Evolutionary conservation across 2,113 vertebrate genomes (phyloP), one percentile per base, ranked within the genome.

Genomic region (Smithornis capensis): DNA sequence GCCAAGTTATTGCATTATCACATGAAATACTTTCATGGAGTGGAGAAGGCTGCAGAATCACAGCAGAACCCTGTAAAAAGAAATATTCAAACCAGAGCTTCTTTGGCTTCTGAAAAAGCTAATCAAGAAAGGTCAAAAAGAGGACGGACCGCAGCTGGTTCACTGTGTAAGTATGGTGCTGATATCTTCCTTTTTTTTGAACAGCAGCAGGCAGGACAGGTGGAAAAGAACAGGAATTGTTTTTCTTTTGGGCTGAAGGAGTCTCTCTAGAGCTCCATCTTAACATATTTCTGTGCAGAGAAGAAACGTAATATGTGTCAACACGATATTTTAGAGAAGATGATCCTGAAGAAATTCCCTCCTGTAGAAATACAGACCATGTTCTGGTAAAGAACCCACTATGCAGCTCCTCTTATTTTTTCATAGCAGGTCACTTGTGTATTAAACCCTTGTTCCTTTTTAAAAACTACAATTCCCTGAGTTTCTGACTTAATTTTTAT

Each of bases 11-110:
- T 99, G 89, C 98, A 99, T 97, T 99, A 99, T 98, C 99, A 99
- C 97, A 99, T 99, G 98, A 99, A 99, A 94, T 99, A 99, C 96
- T 99, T 99, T 97, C 99, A 99, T 92, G 98, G 99, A 16, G 98
- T 99, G 94, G 99, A 99, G 73, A 98, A 98, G 87, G 97, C 97
- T 52, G 94, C 98, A 7, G 98, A 99, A 92, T 97, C 97, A 50
- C 98, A 98, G 37, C 97, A 97, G 83, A 98, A 94, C 89, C 97
- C 98, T 68, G 94, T 94, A 95, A 98, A 98, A 97, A 98, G 98
- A 95, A 98, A 98, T 96, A 98, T 98, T 96, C 98, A 98, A 94
- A 98, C 98, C 53, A 98, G 98, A 93, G 97, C 98, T 94, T 97
- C 98, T 96, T 94, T 97, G 94, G 98, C 98, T 88, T 98, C 98